Conservation (phyloP, 2,113 vertebrate genomes). For the Todiramphus saurophagus region DNA sequence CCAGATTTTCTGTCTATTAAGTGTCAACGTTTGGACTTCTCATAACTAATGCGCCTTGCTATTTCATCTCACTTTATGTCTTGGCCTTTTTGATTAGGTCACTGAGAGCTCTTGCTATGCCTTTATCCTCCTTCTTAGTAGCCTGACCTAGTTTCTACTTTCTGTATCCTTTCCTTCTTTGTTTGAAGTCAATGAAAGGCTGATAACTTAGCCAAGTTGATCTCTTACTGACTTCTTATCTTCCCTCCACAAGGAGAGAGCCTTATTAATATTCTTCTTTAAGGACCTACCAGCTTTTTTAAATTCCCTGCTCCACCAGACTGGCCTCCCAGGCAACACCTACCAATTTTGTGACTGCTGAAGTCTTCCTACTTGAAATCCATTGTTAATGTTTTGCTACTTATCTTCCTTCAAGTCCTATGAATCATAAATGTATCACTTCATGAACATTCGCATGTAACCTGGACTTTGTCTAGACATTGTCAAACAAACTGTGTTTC, state of each 20-base stretch:
- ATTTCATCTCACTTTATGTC: background rate
- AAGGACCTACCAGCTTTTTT: background rate
- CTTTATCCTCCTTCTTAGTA: constrained; percentile 1
- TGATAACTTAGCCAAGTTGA: constrained; percentile 11
- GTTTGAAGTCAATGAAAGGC: constrained; percentile 35
- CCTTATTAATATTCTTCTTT: constrained; percentile 23
- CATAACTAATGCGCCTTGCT: background rate
- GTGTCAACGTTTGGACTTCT: background rate
- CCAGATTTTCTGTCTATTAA: background rate
- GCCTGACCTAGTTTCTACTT: constrained; percentile 24
- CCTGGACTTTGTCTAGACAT: background rate
- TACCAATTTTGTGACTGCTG: background rate
- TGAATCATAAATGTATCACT: background rate
- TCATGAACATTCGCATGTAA: background rate
- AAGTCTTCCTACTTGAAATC: background rate
- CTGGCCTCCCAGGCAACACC: background rate
- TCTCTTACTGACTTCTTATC: constrained; percentile 16
- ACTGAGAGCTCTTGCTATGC: background rate
- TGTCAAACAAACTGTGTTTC: background rate
- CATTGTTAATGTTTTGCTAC: background rate
- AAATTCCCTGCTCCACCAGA: background rate
- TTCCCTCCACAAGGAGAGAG: background rate
- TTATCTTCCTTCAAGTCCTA: background rate
- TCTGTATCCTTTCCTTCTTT: background rate
- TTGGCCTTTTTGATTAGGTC: constrained; percentile 14